phyloP scores from a whole-genome alignment of 2,797 vertebrate species.

The Bradypus variegatus region DNA sequence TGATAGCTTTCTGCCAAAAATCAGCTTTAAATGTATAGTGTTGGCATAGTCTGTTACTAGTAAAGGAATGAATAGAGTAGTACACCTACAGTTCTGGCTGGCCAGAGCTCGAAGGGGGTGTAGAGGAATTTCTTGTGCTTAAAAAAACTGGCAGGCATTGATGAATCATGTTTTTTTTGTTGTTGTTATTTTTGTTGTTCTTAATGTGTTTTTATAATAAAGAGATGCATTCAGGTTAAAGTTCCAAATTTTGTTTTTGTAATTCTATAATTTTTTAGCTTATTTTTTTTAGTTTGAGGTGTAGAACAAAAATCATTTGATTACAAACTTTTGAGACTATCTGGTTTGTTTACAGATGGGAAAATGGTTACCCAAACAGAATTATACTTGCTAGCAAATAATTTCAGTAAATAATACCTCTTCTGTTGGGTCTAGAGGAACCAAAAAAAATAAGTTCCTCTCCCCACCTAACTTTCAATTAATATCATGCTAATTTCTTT shows the following conservation, averaged over 20 bases:
- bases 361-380: slow-evolving; percentile 29
- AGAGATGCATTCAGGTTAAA: slow-evolving; percentile 46
- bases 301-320: slow-evolving; percentile 26
- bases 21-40: slow-evolving; percentile 36
- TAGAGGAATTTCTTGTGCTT: slow-evolving; percentile 43
- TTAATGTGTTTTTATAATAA: slow-evolving; percentile 39
- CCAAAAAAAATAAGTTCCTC: neutral
- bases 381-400: slow-evolving; percentile 2
- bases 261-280: neutral
- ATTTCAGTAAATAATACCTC: slow-evolving; percentile 16
- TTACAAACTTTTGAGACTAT: slow-evolving; percentile 34
- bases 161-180: slow-evolving; percentile 6
- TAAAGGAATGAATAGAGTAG: slow-evolving; percentile 35
- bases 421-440: slow-evolving; percentile 21
- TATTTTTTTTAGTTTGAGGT: neutral
- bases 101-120: neutral
- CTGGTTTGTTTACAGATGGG: slow-evolving; percentile 27
- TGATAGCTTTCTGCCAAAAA: slow-evolving; percentile 18
- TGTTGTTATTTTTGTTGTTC: no score
- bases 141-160: slow-evolving; percentile 9
- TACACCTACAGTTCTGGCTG: slow-evolving; percentile 18
- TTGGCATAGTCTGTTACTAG: neutral
- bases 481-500: neutral
- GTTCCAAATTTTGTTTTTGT: slow-evolving; percentile 36
- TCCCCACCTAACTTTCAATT: neutral